Evolutionary conservation across 2,797 vertebrate species (phyloP).

Genomic region (Chelon labrosus): DNA sequence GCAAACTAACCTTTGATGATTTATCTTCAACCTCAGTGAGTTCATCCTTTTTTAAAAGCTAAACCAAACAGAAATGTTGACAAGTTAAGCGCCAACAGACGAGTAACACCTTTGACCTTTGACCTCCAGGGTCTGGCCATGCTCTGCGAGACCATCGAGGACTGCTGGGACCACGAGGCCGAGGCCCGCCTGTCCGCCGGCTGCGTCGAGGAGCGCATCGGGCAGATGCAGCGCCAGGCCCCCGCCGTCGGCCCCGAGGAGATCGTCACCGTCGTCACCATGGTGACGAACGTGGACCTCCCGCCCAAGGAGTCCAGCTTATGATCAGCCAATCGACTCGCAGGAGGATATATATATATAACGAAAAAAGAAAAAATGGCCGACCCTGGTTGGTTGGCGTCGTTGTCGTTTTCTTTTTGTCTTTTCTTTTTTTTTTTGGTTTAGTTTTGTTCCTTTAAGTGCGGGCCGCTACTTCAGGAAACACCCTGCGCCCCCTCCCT

Average conservation of each 20-base stretch:
- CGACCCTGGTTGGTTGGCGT: slow-evolving; percentile 78
- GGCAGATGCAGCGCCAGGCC: slow-evolving; percentile 96
- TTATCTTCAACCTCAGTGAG: too few relatives aligned
- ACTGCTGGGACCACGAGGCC: slow-evolving; percentile 99
- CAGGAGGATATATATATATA: too few relatives aligned
- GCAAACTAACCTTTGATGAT: too few relatives aligned
- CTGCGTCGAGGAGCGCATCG: slow-evolving; percentile 95
- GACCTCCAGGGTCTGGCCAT: slow-evolving; percentile 91
- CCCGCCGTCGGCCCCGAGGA: slow-evolving; percentile 94
- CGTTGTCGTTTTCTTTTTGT: not conserved
- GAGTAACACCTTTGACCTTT: not conserved
- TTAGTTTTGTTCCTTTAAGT: slow-evolving; percentile 50
- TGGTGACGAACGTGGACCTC: slow-evolving; percentile 99
- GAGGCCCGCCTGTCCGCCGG: slow-evolving; percentile 96
- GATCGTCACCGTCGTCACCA: slow-evolving; percentile 97
- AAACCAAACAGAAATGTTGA: too few relatives aligned
- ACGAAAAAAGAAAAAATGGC: slow-evolving; percentile 13
- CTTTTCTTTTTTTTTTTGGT: slow-evolving; percentile 1
- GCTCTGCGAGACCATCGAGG: slow-evolving; percentile 97
- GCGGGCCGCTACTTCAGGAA: slow-evolving; percentile 80
- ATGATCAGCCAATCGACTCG: slow-evolving; percentile 86
- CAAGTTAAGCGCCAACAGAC: too few relatives aligned
- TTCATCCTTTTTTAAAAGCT: too few relatives aligned
- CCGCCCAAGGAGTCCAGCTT: slow-evolving; percentile 99
- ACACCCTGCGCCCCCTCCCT: slow-evolving; percentile 53